Percentiles rank a stretch among this genome's conserved stretches.
Evolutionary conservation across 2,113 vertebrate genomes (phyloP).

Genomic region (Galemys pyrenaicus): DNA sequence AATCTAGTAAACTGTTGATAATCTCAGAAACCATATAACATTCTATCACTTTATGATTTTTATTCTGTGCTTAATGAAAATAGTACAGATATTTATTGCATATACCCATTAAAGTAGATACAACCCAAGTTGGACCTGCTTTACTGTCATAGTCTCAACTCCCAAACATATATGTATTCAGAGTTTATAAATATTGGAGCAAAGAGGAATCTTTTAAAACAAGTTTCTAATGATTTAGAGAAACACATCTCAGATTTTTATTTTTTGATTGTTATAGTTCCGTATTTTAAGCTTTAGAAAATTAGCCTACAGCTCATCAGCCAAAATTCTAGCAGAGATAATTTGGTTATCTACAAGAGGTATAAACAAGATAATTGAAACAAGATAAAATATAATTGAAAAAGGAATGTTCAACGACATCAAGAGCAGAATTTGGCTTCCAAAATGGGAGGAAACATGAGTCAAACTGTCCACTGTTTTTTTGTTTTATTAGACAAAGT

Average conservation of each 20-base stretch:
- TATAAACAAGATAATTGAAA: conserved; percentile 75
- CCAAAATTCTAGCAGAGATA: conserved; percentile 49
- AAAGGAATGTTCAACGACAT: conserved; percentile 41
- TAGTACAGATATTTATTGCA: not conserved
- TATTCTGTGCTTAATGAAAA: conserved; percentile 37
- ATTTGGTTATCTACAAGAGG: conserved; percentile 46
- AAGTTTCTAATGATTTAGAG: conserved; percentile 48
- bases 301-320: conserved; percentile 51
- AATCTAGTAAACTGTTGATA: not conserved
- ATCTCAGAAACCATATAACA: not conserved
- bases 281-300: conserved; percentile 18
- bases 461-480: not conserved
- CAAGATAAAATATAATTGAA: conserved; percentile 68
- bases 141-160: not conserved
- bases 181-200: not conserved
- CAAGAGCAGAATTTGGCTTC: conserved; percentile 47
- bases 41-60: not conserved
- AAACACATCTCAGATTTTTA: not conserved
- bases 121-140: not conserved
- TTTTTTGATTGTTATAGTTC: conserved; percentile 14
- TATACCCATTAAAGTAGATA: not conserved
- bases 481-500: not conserved
- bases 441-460: not conserved
- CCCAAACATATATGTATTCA: not conserved
- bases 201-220: not conserved